Conservation (phyloP, 1,140 invertebrate genomes). For the Panagrolaimus sp. region DNA sequence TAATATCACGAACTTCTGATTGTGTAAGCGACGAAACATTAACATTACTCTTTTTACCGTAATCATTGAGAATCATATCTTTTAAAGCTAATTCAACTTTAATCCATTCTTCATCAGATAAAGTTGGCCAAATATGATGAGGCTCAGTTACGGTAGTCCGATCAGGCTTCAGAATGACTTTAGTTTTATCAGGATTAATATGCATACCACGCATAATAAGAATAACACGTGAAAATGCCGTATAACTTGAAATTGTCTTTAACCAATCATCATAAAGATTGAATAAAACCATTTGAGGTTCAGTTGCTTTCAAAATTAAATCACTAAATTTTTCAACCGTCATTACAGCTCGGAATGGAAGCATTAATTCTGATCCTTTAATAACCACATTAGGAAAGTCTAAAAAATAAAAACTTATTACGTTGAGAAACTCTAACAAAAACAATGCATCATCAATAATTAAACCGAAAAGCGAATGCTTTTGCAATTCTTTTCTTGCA, state of each 20-base stretch:
- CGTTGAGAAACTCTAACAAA: no score
- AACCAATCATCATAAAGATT: slow-evolving; percentile 99
- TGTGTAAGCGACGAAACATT: slow-evolving; percentile 97
- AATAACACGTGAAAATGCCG: slow-evolving; percentile 91
- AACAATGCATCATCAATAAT: slow-evolving; percentile 76
- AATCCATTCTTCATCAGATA: slow-evolving; percentile 97
- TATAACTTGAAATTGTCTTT: slow-evolving; percentile 65
- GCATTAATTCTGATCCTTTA: slow-evolving; percentile 94
- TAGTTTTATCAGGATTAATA: slow-evolving; percentile 97
- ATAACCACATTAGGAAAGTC: slow-evolving; percentile 99
- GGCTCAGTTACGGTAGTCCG: slow-evolving; percentile 96
- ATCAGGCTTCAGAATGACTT: slow-evolving; percentile 95
- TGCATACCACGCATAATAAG: slow-evolving; percentile 91
- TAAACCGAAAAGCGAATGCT: no score
- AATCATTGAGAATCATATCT: slow-evolving; percentile 95
- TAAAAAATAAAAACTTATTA: no score
- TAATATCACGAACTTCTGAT: slow-evolving; percentile 97
- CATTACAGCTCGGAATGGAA: slow-evolving; percentile 97
- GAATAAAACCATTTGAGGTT: slow-evolving; percentile 99
- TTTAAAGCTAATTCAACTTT: slow-evolving; percentile 97
- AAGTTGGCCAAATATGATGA: slow-evolving; percentile 97
- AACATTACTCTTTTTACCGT: slow-evolving; percentile 99
- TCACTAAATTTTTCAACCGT: slow-evolving; percentile 97
- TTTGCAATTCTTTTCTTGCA: no score
- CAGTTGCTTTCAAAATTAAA: slow-evolving; percentile 94